Base-by-base conservation (phyloP, 2,888 invertebrate genomes). In the Lissonota sp. region DNA sequence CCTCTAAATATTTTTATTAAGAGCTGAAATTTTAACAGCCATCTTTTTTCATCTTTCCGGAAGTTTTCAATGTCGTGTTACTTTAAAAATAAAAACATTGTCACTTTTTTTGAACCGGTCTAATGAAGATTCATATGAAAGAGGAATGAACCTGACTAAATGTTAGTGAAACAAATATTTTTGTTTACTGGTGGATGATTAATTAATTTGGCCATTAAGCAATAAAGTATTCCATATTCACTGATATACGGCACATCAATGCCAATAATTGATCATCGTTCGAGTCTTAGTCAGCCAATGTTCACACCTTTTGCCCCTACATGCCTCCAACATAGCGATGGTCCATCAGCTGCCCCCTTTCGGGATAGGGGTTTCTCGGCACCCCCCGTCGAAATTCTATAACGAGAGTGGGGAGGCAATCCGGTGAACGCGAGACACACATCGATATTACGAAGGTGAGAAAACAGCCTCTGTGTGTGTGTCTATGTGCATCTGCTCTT, bases 371-470 rank as follows among this genome's bases (percentile, higher is more conserved):
- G 42, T 6, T 37, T 26, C 58, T 16, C 6, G 58, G 14, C 49
- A 58, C 62, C 69, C 60, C 53, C 55, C 46, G 44, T 44, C 26
- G 26, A 26, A 37, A 16, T n/a, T 14, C 62, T 62, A 51, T 49
- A 39, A 53, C 67, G 67, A 69, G 69, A 53, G 67, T 69, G 67
- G 75, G 67, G 62, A 62, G 67, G 26, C 26, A 62, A 62, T 62
- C 58, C 12, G 37, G 16, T n/a, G 53, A 69, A 39, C 46, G 53
- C 4, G 53, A 60, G 40, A 37, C 55, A 69, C 55, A 69, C 71
- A 58, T 71, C 58, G 63, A 77, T 49, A 58, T 64, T 46, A 57
- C 26, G 53, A 64, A 8, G 10, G 72, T 16, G 42, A 39, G 44
- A 60, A 71, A 39, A 49, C 51, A 16, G 62, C 16, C 39, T 66